Conservation (phyloP, 2,797 vertebrate genomes). For the Mycteria americana region DNA sequence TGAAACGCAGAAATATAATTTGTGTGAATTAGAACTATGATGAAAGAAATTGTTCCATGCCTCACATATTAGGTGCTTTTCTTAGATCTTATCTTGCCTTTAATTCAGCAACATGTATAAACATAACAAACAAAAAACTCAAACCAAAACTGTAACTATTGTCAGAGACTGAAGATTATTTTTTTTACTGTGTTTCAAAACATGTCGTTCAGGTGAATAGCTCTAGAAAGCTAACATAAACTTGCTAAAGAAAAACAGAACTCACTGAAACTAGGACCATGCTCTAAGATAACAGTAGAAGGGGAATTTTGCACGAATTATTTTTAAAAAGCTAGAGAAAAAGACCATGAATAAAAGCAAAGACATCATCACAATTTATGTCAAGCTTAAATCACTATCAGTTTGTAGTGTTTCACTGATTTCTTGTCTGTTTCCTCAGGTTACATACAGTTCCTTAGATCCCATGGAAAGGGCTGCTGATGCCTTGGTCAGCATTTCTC, state of each 20-base stretch:
- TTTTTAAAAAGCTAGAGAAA: background rate
- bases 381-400: background rate
- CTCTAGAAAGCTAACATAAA: background rate
- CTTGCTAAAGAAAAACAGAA: background rate
- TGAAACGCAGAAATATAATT: background rate
- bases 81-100: constrained; percentile 29
- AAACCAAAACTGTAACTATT: background rate
- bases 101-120: constrained; percentile 4
- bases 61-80: background rate
- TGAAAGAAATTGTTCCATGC: background rate
- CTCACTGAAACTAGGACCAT: background rate
- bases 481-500: background rate
- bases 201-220: background rate
- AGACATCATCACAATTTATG: background rate
- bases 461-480: background rate
- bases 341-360: background rate
- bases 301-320: background rate
- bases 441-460: background rate
- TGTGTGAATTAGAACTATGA: background rate
- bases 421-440: background rate
- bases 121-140: background rate
- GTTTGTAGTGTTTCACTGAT: background rate
- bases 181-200: constrained; percentile 1
- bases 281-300: background rate
- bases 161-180: background rate